phyloP scores from a whole-genome alignment of 2,888 invertebrate genomes.

The Stenurella melanura region DNA sequence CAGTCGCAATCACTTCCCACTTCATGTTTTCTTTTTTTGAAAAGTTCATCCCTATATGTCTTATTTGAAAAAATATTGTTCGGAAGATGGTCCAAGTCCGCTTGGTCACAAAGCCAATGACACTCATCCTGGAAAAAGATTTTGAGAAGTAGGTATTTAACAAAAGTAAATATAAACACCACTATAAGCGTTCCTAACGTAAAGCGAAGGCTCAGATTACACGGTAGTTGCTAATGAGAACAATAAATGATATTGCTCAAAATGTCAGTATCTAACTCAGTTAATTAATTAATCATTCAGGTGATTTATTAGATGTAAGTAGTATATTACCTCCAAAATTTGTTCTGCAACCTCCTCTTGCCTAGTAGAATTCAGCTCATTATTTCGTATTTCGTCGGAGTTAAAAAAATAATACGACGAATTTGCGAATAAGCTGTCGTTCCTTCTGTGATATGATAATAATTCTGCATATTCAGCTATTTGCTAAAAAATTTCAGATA shows the following conservation, averaged over 20 bases:
- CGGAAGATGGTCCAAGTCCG: conserved; percentile 42
- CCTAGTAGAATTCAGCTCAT: conserved; percentile 63
- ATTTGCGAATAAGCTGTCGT: conserved; percentile 67
- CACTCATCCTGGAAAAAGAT: conserved; percentile 58
- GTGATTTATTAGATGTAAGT: neutral
- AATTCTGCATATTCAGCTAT: conserved; percentile 70
- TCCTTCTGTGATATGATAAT: conserved; percentile 65
- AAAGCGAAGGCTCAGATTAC: no score
- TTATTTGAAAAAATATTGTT: conserved; percentile 54
- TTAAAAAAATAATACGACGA: conserved; percentile 80
- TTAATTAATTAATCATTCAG: no score
- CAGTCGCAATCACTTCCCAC: conserved; percentile 57
- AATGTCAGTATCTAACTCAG: no score
- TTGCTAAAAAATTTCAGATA: conserved; percentile 58
- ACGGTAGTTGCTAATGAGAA: no score
- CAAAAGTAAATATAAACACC: conserved; percentile 9
- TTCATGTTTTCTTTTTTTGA: conserved; percentile 50
- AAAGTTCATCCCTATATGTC: conserved; percentile 46
- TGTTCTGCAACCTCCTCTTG: conserved; percentile 57
- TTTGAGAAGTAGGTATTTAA: neutral
- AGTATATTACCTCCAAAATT: conserved; percentile 56
- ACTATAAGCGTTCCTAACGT: neutral
- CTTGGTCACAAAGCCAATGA: conserved; percentile 60
- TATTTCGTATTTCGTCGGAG: conserved; percentile 79
- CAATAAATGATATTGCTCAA: no score